phyloP scores from a whole-genome alignment of 2,888 invertebrate species.

The Ceriagrion tenellum region DNA sequence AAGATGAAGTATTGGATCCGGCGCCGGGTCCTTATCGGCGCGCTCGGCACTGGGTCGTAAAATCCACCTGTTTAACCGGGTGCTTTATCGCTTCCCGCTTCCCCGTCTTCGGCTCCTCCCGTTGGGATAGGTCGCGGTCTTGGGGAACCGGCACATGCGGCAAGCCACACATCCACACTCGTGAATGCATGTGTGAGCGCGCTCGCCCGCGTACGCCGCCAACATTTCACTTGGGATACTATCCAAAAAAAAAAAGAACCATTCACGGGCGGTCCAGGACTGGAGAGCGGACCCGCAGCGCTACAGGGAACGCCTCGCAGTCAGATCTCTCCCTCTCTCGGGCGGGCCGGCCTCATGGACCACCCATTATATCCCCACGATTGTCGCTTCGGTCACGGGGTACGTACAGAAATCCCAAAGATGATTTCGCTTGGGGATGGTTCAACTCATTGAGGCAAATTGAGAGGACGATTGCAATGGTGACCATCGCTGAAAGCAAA shows the following conservation, averaged over 20 bases:
- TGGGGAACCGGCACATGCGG: background rate
- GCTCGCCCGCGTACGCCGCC: background rate
- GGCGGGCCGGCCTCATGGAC: too few relatives aligned
- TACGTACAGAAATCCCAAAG: too few relatives aligned
- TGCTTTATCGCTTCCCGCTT: background rate
- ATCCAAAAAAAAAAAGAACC: background rate
- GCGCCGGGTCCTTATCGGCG: background rate
- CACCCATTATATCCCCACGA: too few relatives aligned
- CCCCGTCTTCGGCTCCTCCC: background rate
- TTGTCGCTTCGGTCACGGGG: too few relatives aligned
- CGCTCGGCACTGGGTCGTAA: background rate
- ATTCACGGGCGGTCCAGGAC: background rate
- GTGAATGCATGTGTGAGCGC: background rate
- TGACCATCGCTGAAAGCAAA: too few relatives aligned
- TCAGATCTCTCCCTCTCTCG: too few relatives aligned
- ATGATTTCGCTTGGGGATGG: too few relatives aligned
- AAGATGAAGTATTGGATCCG: background rate
- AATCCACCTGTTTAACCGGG: background rate
- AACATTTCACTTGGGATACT: background rate
- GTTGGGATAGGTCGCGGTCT: background rate
- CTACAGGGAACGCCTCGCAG: too few relatives aligned
- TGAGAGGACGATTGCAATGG: too few relatives aligned
- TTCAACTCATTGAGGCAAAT: too few relatives aligned
- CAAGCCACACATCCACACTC: background rate
- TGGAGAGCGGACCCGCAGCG: too few relatives aligned